Evolutionary conservation across 2,888 invertebrate species (phyloP).

Genomic region (Tricholauxania praeusta): DNA sequence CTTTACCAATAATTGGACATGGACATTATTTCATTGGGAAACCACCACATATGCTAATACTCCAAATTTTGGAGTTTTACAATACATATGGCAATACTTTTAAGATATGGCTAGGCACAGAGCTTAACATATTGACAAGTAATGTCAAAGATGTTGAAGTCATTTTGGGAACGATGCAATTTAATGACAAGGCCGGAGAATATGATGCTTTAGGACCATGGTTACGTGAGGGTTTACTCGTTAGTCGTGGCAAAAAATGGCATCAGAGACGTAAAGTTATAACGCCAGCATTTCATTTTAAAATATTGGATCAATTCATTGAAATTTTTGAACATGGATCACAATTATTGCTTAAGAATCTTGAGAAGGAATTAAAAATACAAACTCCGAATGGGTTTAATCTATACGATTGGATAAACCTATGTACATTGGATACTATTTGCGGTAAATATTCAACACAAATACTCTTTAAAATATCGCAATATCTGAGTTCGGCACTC

Average conservation of each 20-base stretch:
- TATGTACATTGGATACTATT: conserved; percentile 74
- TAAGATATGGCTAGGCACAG: conserved; percentile 63
- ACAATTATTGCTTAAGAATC: conserved; percentile 71
- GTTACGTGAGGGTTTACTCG: conserved; percentile 72
- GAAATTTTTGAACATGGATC: conserved; percentile 77
- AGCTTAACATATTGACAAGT: conserved; percentile 58
- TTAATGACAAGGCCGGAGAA: conserved; percentile 70
- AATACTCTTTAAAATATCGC: no score
- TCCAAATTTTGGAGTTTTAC: conserved; percentile 62
- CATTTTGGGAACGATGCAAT: conserved; percentile 61
- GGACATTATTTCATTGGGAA: conserved; percentile 68
- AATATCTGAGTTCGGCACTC: no score
- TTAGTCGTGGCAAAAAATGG: conserved; percentile 67
- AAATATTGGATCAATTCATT: conserved; percentile 80
- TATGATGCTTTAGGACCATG: conserved; percentile 69
- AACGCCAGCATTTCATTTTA: conserved; percentile 85
- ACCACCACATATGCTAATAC: conserved; percentile 62
- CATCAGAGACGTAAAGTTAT: conserved; percentile 75
- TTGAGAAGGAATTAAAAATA: conserved; percentile 69
- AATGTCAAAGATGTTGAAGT: conserved; percentile 60
- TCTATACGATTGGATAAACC: conserved; percentile 74
- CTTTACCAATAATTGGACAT: conserved; percentile 70
- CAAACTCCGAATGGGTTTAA: conserved; percentile 71
- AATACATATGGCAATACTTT: conserved; percentile 54
- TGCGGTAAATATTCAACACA: conserved; percentile 73